phyloP scores from a whole-genome alignment of 2,888 invertebrate species.

The Tetheella fluctuosa region DNA sequence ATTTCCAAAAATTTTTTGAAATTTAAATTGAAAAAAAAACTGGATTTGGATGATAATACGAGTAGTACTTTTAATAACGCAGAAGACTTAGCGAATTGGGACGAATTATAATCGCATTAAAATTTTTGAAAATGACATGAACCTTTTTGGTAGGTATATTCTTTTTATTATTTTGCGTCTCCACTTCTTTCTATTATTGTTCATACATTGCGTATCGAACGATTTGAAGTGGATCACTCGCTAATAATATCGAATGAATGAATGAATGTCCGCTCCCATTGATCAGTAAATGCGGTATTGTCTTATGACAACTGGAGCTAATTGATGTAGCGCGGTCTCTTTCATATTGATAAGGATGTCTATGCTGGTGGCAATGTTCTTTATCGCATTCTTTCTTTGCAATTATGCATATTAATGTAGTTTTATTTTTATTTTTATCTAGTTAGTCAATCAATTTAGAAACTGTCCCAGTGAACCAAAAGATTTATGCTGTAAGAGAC shows the following conservation, averaged over 20 bases:
- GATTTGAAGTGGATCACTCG: constrained; percentile 56
- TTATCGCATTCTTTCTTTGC: constrained; percentile 17
- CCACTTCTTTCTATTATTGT: constrained; percentile 43
- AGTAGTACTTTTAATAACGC: too few species aligned
- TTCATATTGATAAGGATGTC: constrained; percentile 54
- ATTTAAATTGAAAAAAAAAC: too few species aligned
- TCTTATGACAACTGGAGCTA: constrained; percentile 58
- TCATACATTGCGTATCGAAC: constrained; percentile 51
- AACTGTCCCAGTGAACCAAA: too few species aligned
- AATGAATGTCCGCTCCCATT: constrained; percentile 68
- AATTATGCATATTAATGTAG: background rate
- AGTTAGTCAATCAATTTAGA: background rate
- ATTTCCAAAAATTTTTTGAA: background rate
- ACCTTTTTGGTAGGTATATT: background rate
- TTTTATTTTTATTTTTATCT: background rate
- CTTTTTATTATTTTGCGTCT: constrained; percentile 13
- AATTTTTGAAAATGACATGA: too few species aligned
- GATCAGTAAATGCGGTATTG: constrained; percentile 68
- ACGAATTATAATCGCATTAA: too few species aligned
- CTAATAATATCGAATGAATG: constrained; percentile 54
- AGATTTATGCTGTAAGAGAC: too few species aligned
- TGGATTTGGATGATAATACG: too few species aligned
- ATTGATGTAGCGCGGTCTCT: constrained; percentile 65
- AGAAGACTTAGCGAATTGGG: too few species aligned
- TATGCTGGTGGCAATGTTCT: constrained; percentile 51